Evolutionary conservation across 2,113 vertebrate species (phyloP).

Genomic region (Archocentrus centrarchus): DNA sequence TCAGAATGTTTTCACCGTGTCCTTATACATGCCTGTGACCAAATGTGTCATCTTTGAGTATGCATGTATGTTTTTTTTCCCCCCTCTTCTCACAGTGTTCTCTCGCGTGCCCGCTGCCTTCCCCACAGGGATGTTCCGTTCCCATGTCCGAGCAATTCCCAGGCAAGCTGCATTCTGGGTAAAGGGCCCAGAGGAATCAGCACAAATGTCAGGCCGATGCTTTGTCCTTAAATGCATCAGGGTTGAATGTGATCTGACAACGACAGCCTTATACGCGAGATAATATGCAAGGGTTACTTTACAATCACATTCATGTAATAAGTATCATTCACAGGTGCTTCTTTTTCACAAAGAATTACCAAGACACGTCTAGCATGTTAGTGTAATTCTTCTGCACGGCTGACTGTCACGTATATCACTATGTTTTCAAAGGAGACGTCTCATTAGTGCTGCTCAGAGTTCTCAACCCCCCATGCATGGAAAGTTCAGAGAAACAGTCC

Average conservation of each 20-base stretch:
- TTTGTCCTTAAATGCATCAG: slow-evolving; percentile 51
- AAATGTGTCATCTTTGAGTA: slow-evolving; percentile 4
- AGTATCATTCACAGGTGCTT: background rate
- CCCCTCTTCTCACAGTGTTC: background rate
- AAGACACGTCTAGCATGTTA: background rate
- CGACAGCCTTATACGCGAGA: background rate
- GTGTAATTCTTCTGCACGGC: background rate
- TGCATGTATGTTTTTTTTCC: background rate
- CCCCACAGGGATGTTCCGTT: slow-evolving; percentile 62
- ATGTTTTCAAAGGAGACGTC: background rate
- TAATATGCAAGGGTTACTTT: background rate
- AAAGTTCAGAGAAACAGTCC: background rate
- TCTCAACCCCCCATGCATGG: background rate
- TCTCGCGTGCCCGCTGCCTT: slow-evolving; percentile 17
- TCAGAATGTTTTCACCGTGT: background rate
- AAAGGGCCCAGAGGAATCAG: slow-evolving; percentile 42
- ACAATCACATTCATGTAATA: background rate
- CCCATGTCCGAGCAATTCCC: slow-evolving; percentile 42
- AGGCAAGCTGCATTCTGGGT: slow-evolving; percentile 25
- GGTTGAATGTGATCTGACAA: slow-evolving; percentile 53
- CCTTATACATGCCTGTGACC: background rate
- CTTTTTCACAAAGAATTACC: background rate
- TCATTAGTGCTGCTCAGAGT: background rate
- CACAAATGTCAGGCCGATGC: slow-evolving; percentile 57
- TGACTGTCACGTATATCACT: background rate